phyloP scores from a whole-genome alignment of 1,140 invertebrate species.

The Phthorimaea operculella region DNA sequence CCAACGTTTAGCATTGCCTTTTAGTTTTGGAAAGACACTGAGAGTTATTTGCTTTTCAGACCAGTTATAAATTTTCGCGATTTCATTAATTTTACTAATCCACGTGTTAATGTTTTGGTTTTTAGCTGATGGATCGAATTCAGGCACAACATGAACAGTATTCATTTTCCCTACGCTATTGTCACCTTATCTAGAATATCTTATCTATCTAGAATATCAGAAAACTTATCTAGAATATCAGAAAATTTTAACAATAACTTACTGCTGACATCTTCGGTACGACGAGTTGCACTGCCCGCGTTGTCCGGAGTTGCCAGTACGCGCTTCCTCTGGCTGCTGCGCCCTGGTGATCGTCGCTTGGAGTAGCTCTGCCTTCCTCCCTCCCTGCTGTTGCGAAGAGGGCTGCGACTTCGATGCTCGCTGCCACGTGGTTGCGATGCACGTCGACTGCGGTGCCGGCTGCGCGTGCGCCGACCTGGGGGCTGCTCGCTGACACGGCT shows the following conservation, averaged over 20 bases:
- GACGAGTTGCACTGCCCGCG: neutral
- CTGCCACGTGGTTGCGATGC: neutral
- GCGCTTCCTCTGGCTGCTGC: neutral
- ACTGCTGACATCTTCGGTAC: neutral
- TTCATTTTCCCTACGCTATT: neutral
- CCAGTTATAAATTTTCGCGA: conserved; percentile 4
- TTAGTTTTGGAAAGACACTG: conserved; percentile 1
- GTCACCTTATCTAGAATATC: no score
- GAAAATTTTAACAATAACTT: neutral
- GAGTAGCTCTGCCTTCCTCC: neutral
- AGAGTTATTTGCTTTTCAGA: neutral
- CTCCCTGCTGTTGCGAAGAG: neutral
- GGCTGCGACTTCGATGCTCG: neutral
- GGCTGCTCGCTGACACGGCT: neutral
- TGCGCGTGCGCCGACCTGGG: neutral
- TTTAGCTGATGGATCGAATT: conserved; percentile 3
- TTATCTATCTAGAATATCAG: no score
- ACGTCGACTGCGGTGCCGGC: neutral
- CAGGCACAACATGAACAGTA: neutral
- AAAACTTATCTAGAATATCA: neutral
- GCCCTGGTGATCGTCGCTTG: neutral
- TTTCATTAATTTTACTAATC: conserved; percentile 6
- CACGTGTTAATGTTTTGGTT: conserved; percentile 4
- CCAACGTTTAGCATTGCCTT: conserved; percentile 4
- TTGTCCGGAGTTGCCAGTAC: neutral